A percentile compares a stretch with the other conserved stretches of the same genome.
phyloP scores from a whole-genome alignment of 2,888 invertebrate genomes.

The Sycophila texana region DNA sequence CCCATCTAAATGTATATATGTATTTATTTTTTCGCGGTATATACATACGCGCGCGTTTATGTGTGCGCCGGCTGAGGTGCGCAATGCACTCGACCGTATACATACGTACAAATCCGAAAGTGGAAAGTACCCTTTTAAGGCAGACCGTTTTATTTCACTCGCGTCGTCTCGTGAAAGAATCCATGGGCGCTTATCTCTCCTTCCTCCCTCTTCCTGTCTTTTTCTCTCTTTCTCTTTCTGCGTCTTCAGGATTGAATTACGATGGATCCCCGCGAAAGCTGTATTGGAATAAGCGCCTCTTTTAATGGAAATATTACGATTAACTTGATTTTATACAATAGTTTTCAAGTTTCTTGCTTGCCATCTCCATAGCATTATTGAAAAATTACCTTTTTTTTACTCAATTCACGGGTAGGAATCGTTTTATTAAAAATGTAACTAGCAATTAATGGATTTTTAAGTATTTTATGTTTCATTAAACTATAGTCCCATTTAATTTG shows the following conservation, averaged over 20 bases:
- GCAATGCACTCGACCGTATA: background rate
- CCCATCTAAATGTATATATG: background rate
- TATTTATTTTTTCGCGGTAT: constrained; percentile 13
- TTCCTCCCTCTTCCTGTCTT: too few species aligned
- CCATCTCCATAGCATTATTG: too few species aligned
- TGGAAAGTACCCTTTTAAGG: constrained; percentile 48
- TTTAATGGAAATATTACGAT: background rate
- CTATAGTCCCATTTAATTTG: too few species aligned
- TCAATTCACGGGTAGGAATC: too few species aligned
- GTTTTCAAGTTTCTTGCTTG: too few species aligned
- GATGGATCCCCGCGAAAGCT: constrained; percentile 10
- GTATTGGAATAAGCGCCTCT: background rate
- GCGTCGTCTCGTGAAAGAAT: constrained; percentile 10
- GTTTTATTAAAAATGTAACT: too few species aligned
- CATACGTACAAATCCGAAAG: constrained; percentile 31
- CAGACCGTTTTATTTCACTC: constrained; percentile 42
- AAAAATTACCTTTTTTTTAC: background rate
- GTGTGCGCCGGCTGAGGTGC: background rate
- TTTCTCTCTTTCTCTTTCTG: too few species aligned
- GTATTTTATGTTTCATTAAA: too few species aligned
- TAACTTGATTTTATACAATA: too few species aligned
- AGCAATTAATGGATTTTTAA: too few species aligned
- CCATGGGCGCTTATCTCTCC: constrained; percentile 4
- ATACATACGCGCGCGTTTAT: constrained; percentile 29
- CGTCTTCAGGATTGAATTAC: constrained; percentile 41